phyloP scores from a whole-genome alignment of 64 coral and sea anemone genomes.

The Anthopleura sola region DNA sequence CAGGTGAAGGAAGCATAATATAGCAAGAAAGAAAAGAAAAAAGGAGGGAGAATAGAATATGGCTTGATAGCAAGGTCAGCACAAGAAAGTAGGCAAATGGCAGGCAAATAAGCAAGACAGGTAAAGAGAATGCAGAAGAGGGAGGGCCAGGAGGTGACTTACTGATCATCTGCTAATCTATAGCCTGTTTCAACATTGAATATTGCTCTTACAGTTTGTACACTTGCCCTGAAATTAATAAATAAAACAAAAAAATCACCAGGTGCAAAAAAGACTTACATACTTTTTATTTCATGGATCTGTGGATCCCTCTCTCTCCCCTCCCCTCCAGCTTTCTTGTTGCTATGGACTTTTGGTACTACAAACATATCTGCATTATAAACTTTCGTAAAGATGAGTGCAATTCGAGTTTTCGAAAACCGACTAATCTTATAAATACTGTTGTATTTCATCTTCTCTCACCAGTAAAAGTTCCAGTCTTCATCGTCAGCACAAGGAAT shows the following conservation, averaged over 20 bases:
- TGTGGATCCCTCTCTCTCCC: no score
- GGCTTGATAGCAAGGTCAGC: no score
- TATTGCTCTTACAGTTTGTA: constrained; percentile 83
- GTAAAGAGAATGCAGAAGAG: no score
- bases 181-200: constrained; percentile 98
- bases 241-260: neutral
- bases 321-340: neutral
- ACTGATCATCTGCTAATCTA: constrained; percentile 90
- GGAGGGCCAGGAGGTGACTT: constrained; percentile 26
- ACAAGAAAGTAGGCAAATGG: no score
- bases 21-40: no score
- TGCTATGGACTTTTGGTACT: neutral
- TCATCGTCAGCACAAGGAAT: constrained; percentile 87
- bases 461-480: constrained; percentile 99
- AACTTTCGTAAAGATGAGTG: neutral
- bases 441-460: neutral
- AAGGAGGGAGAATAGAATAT: no score
- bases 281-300: no score
- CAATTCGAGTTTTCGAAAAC: neutral
- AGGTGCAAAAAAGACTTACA: neutral
- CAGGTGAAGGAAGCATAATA: no score
- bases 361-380: neutral
- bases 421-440: neutral
- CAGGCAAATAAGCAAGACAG: no score
- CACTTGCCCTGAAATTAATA: constrained; percentile 75